These are phyloP conservation scores for Periparus ater DNA, from an alignment of 2,797 vertebrate genomes.

Conservation along the genomic window DNA sequence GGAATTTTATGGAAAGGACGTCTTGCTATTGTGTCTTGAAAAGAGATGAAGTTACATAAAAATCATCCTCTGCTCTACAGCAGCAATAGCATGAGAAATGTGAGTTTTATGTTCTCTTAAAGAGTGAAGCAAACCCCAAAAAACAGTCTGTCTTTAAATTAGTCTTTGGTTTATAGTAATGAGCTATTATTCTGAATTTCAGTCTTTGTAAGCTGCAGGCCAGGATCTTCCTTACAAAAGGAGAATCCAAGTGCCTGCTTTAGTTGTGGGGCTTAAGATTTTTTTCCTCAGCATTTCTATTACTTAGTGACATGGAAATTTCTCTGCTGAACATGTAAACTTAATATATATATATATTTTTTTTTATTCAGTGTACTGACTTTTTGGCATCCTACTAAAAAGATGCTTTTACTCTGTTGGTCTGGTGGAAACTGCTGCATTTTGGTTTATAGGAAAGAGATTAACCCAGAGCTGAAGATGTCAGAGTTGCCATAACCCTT, in stretches of 20 bases:
- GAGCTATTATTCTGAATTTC: background rate
- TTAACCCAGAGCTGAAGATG: background rate
- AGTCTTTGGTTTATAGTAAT: background rate
- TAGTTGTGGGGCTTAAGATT: background rate
- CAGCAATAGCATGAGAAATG: background rate
- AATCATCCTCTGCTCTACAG: constrained; percentile 4
- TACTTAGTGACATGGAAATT: background rate
- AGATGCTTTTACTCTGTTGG: background rate
- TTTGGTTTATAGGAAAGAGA: background rate
- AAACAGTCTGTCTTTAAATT: background rate
- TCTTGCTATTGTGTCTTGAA: constrained; percentile 25
- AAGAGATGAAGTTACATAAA: background rate
- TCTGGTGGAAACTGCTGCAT: background rate
- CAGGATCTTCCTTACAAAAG: background rate
- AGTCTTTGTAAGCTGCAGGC: background rate
- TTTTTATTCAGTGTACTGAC: background rate
- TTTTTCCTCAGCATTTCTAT: background rate
- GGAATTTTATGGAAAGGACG: background rate
- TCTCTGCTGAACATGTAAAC: background rate
- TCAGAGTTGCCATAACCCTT: background rate
- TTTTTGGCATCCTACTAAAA: background rate
- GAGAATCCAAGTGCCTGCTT: background rate
- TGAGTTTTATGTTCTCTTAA: background rate
- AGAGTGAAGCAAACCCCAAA: background rate
- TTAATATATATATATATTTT: background rate